Percentiles rank a stretch among this genome's conserved stretches.
phyloP scores from a whole-genome alignment of 2,888 invertebrate genomes.

The Xestoiulus laeticollis region DNA sequence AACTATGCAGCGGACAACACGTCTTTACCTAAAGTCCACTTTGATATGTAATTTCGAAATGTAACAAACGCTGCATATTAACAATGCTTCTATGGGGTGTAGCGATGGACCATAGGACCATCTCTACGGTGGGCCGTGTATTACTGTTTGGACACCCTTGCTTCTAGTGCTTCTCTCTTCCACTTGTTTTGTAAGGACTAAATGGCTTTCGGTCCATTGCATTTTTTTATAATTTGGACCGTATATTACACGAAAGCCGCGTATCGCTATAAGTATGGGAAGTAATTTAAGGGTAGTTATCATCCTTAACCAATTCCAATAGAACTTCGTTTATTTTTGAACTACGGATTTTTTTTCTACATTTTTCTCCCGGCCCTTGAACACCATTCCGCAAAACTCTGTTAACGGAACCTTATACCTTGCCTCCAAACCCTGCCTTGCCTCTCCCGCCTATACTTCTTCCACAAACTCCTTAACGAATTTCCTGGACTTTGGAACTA shows the following conservation, averaged over 20 bases:
- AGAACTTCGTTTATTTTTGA: constrained; percentile 43
- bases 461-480: constrained; percentile 13
- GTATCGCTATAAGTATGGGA: neutral
- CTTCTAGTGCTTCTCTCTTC: too few species aligned
- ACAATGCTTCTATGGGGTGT: too few species aligned
- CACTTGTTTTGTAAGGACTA: too few species aligned
- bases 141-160: too few species aligned
- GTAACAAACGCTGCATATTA: too few species aligned
- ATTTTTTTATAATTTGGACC: neutral
- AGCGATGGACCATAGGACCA: too few species aligned
- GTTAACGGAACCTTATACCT: neutral
- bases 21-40: too few species aligned
- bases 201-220: neutral
- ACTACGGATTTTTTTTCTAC: neutral
- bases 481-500: constrained; percentile 41
- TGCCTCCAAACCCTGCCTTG: neutral
- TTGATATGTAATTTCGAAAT: too few species aligned
- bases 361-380: neutral
- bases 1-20: too few species aligned
- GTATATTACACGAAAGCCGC: neutral
- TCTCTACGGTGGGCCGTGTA: too few species aligned
- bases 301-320: constrained; percentile 41
- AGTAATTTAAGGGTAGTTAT: constrained; percentile 23
- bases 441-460: constrained; percentile 32
- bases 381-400: constrained; percentile 10